Base-by-base conservation (phyloP, 2,888 invertebrate species). In the Drosophila neonasuta region DNA sequence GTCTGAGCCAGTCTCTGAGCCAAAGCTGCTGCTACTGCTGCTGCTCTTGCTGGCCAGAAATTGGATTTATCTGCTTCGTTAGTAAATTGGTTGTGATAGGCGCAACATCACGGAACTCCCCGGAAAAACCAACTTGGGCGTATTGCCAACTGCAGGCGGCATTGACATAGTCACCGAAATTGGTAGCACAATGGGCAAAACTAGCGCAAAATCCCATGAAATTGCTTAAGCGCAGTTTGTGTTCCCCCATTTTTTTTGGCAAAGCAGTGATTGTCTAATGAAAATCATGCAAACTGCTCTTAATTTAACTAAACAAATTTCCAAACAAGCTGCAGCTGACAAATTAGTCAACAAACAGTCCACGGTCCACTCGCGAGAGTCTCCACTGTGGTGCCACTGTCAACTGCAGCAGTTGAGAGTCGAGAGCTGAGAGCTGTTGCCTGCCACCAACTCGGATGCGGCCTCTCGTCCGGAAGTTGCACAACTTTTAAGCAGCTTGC, bases 11-110 rank as follows among this genome's bases (percentile, higher is more conserved):
- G 13, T 13, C 48, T 41, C 52, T 61, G 51, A 64, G 74, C 36
- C 1, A 10, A 77, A 60, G 79, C 24, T 24, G 24, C 24, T 24
- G 6, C 34, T 3, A 10, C 80, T 62, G 79, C 24, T 24, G 24
- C 36, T 3, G 32, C 80, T 62, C 76, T 67, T 68, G 59, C 59
- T 66, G 71, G 69, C 74, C 79, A 84, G 77, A 84, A 84, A 84
- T 84, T 84, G 86, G 80, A 87, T 87, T 84, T 87, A 87, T 84
- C 86, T 84, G 84, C 83, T 86, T 87, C 83, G 83, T 87, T 87
- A 87, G 83, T 87, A 84, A 84, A 84, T 87, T 84, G 83, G 83
- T 75, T 85, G 86, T 85, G 83, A 83, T 83, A 83, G 83, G 85
- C 83, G 80, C 74, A 77, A 68, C 81, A 59, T 71, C 74, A 71